A percentile compares a stretch with the other conserved stretches of the same genome.
These are phyloP conservation scores for Ectemnius lituratus DNA, from an alignment of 2,888 invertebrate genomes.

Conservation along the genomic window DNA sequence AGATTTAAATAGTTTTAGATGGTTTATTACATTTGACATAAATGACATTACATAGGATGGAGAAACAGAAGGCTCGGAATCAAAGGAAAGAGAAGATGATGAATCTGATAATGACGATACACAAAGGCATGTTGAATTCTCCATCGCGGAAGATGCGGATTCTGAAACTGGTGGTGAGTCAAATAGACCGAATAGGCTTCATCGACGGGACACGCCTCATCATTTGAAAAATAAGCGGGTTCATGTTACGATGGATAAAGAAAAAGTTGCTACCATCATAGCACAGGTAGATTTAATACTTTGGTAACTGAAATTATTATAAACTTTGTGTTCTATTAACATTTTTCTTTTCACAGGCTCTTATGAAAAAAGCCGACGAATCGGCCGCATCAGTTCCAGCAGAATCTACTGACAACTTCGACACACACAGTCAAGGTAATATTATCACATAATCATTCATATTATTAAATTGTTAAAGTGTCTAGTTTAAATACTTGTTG, in stretches of 20 bases:
- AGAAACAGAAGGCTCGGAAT: constrained; percentile 80
- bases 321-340: constrained; percentile 21
- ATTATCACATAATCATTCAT: background rate
- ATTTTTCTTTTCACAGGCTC: constrained; percentile 60
- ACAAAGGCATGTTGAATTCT: constrained; percentile 76
- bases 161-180: constrained; percentile 79
- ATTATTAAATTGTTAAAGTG: background rate
- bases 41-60: constrained; percentile 53
- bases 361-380: constrained; percentile 74
- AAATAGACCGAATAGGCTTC: constrained; percentile 84
- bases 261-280: constrained; percentile 86
- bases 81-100: constrained; percentile 81
- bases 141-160: constrained; percentile 74
- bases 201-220: constrained; percentile 98
- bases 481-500: background rate
- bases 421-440: constrained; percentile 73
- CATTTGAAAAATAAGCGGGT: constrained; percentile 99
- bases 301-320: constrained; percentile 11
- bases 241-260: constrained; percentile 83
- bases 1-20: background rate
- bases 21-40: constrained; percentile 14
- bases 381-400: constrained; percentile 53
- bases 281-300: constrained; percentile 80
- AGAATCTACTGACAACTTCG: constrained; percentile 71
- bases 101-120: constrained; percentile 83